Evolutionary conservation across 2,797 vertebrate species (phyloP).

Genomic region (Sebastes cheni): DNA sequence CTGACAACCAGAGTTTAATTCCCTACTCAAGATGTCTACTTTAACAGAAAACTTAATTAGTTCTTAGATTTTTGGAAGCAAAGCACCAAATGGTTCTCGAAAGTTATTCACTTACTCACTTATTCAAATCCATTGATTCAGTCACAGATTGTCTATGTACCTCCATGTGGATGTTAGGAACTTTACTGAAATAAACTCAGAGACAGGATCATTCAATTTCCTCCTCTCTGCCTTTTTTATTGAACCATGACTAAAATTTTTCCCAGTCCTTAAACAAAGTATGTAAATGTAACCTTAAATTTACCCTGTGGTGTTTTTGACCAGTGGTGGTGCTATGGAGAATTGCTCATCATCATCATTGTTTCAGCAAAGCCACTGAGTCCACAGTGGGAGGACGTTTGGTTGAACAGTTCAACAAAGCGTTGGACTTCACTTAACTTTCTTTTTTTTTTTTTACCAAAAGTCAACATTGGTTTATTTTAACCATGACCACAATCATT

Average conservation of each 20-base stretch:
- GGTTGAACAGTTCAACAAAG: background rate
- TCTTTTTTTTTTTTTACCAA: too few relatives aligned
- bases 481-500: background rate
- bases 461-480: background rate
- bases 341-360: background rate
- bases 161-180: background rate
- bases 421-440: too few relatives aligned
- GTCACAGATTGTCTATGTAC: background rate
- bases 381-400: background rate
- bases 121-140: background rate
- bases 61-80: conserved; percentile 16
- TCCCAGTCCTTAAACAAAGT: background rate
- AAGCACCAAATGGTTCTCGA: background rate
- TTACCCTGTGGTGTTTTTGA: background rate
- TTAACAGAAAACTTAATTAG: conserved; percentile 24
- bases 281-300: background rate
- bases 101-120: background rate
- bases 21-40: conserved; percentile 10
- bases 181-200: background rate
- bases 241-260: background rate
- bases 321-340: background rate
- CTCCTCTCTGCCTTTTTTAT: background rate
- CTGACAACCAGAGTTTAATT: conserved; percentile 31
- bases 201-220: background rate
- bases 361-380: background rate